Conservation (phyloP, 2,888 invertebrate genomes). For the Metacarcinus magister region DNA sequence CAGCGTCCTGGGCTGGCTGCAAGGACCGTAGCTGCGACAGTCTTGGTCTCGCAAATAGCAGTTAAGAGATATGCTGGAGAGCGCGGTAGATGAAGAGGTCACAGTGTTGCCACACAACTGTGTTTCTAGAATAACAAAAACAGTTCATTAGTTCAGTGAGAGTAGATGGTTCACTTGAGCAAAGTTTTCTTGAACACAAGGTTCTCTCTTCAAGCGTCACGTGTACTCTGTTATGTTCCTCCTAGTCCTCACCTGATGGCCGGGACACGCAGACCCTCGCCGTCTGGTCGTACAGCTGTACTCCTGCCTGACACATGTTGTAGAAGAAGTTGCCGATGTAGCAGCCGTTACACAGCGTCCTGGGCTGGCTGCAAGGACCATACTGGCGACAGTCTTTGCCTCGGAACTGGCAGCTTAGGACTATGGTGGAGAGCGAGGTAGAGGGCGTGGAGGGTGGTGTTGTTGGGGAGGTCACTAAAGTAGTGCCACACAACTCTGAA, state of each 20-base stretch:
- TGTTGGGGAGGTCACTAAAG: neutral
- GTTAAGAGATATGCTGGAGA: neutral
- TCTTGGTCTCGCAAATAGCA: neutral
- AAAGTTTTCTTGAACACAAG: too few relatives aligned
- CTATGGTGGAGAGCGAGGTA: neutral
- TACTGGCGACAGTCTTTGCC: neutral
- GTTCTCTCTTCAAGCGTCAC: neutral
- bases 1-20: constrained; percentile 27
- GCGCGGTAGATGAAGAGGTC: neutral
- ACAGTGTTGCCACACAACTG: neutral
- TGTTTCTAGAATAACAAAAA: neutral
- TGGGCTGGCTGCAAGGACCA: constrained; percentile 18
- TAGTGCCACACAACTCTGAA: neutral
- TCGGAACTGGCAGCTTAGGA: neutral
- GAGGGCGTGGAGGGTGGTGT: constrained; percentile 1
- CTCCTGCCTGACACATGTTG: neutral
- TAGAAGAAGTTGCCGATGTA: constrained; percentile 29
- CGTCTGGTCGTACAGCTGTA: neutral
- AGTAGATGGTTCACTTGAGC: too few relatives aligned
- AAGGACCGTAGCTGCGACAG: neutral
- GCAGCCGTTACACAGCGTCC: constrained; percentile 44
- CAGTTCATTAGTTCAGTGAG: neutral
- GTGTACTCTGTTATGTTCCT: neutral
- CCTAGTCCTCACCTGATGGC: neutral
- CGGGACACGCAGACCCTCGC: neutral